phyloP scores from a whole-genome alignment of 2,113 vertebrate species.

The Anguilla rostrata region DNA sequence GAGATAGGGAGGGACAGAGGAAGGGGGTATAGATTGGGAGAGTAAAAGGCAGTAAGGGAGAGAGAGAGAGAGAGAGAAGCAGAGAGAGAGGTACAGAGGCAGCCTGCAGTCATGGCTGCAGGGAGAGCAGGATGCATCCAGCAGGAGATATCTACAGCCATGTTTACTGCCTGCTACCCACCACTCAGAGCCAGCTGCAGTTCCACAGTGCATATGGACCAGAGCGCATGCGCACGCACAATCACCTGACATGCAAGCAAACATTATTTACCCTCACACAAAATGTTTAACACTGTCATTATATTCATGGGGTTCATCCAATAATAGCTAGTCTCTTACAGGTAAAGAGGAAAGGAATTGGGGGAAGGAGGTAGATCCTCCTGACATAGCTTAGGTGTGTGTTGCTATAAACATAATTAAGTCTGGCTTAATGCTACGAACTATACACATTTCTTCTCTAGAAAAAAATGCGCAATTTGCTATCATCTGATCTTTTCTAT shows the following conservation, averaged over 20 bases:
- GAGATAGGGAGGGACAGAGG: not conserved
- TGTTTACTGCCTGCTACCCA: slow-evolving; percentile 17
- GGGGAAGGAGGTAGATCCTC: slow-evolving; percentile 28
- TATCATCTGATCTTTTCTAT: slow-evolving; percentile 49
- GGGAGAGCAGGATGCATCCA: not conserved
- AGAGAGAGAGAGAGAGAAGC: too few species aligned
- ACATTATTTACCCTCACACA: slow-evolving; percentile 40
- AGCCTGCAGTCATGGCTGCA: not conserved
- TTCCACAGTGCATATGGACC: not conserved
- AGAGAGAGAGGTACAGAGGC: too few species aligned
- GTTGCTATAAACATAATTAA: slow-evolving; percentile 38
- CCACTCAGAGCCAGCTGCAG: not conserved
- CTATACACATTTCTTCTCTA: slow-evolving; percentile 2
- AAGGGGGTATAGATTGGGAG: not conserved
- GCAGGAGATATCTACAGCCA: not conserved
- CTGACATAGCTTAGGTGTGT: slow-evolving; percentile 27
- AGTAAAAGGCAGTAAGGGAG: too few species aligned
- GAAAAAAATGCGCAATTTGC: slow-evolving; percentile 53
- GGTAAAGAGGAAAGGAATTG: slow-evolving; percentile 40
- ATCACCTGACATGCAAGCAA: not conserved
- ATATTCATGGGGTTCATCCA: slow-evolving; percentile 55
- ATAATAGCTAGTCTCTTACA: slow-evolving; percentile 35
- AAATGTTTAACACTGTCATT: slow-evolving; percentile 33
- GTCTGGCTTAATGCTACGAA: slow-evolving; percentile 13
- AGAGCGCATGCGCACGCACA: not conserved